Base-by-base conservation (phyloP, 1,140 invertebrate species). In the Nymphalis io region DNA sequence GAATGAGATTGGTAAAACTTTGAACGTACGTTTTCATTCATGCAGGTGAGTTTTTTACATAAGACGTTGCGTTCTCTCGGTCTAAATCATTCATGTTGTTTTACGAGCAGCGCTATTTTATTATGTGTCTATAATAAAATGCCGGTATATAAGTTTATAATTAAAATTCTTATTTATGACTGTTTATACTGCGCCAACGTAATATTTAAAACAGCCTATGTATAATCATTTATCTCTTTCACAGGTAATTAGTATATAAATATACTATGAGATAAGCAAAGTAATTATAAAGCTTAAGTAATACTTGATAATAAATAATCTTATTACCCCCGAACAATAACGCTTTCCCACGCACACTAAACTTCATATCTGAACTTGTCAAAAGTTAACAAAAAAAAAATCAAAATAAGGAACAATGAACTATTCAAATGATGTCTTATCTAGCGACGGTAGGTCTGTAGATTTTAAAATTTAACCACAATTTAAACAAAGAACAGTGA, bases 391-490 rank as follows among this genome's bases (percentile, higher is more conserved):
- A 69, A 78, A 80, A 71, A 61, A 75, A 75, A 58, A 68, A 80
- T 20, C 10, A 67, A 68, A 76, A 77, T 53, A 72, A 73, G 42
- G 77, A 82, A 87, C 83, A 87, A 88, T 83, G 76, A 79, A 66
- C 78, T 80, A 87, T 88, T 90, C 76, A 87, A 72, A 76, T 67
- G 64, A 66, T 65, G 68, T 68, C 78, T 87, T 85, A 85, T 88
- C 85, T 84, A 60, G 70, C 71, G 83, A 85, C 81, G 73, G 78
- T 76, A 75, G 72, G 83, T 82, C 83, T 90, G 80, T 81, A 70
- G 72, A 79, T 81, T 82, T 83, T 80, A 85, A 81, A 82, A 82
- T 78, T 73, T 72, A 80, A 82, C 88, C 83, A 81, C 80, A 78
- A 80, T 81, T 84, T 82, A 88, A 84, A 89, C 81, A 89, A 81